Evolutionary conservation across 2,797 vertebrate genomes (phyloP), one percentile per base, ranked within the genome.

Genomic region (Cichlasoma orientale): DNA sequence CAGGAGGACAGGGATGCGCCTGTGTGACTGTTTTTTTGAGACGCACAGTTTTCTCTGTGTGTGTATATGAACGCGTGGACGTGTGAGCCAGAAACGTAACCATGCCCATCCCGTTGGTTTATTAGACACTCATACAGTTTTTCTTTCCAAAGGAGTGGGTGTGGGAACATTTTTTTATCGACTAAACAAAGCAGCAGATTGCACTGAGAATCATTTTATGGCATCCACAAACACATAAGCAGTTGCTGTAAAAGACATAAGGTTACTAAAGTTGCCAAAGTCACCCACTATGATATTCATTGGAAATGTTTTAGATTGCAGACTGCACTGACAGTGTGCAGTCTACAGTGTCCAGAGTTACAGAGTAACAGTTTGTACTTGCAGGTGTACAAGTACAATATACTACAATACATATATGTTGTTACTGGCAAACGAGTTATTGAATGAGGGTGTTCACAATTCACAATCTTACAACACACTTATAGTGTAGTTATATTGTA

Each of bases 61-160:
- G 59, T 63, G 58, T 53, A 12, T 29, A 5, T 29, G 66, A 10
- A 33, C 70, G 7, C 41, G 41, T 47, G 23, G 44, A 66, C 16
- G 6, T 11, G 27, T 54, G 56, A 29, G 69, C 41, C 38, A 58
- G 70, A 75, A 80, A 80, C 72, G 74, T 89, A 89, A 85, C 82
- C 77, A 87, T 88, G 82, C 57, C 66, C 33, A 38, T 85, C 66
- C 72, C 61, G 25, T 71, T 66, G 55, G 75, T 80, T 81, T 68
- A 53, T 80, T 72, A 79, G 69, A 63, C 38, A 68, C 58, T 75
- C 25, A 4, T 70, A 29, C 56, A 77, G 57, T 69, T 89, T 78
- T 80, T 47, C 52, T 36, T 63, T 72, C 12, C 33, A 44, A 54
- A 61, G 47, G 59, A 52, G 69, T 55, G 54, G 36, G 33, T 41